phyloP scores from a whole-genome alignment of 2,113 vertebrate species.

The Piprites chloris region DNA sequence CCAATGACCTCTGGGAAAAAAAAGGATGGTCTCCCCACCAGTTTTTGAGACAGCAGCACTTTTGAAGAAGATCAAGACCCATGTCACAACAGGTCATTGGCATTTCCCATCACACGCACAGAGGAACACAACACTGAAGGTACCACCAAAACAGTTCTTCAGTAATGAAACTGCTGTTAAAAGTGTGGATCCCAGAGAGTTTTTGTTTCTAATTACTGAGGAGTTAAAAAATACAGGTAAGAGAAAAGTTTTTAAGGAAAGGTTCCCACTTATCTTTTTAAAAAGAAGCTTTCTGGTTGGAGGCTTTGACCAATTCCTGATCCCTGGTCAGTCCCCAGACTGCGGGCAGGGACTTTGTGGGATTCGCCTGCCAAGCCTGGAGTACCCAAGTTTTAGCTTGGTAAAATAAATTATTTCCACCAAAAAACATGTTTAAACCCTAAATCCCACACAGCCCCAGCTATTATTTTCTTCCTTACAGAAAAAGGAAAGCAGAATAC shows the following conservation, averaged over 20 bases:
- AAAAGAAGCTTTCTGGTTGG: not conserved
- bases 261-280: not conserved
- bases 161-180: not conserved
- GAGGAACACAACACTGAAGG: not conserved
- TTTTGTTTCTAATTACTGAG: not conserved
- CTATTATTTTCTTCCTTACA: not conserved
- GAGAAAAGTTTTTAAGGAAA: not conserved
- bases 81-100: not conserved
- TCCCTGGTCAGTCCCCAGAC: not conserved
- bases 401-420: not conserved
- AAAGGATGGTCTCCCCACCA: not conserved
- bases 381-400: not conserved
- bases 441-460: not conserved
- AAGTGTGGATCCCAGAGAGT: not conserved
- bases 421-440: not conserved
- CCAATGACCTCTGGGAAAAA: not conserved
- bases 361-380: not conserved
- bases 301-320: not conserved
- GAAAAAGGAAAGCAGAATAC: not conserved
- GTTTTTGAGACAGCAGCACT: accelerated
- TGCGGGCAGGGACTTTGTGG: not conserved
- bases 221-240: not conserved
- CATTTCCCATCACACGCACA: not conserved
- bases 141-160: not conserved
- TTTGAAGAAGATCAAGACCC: not conserved